Conservation (phyloP, 2,888 invertebrate species). For the Pyrocoelia pectoralis region DNA sequence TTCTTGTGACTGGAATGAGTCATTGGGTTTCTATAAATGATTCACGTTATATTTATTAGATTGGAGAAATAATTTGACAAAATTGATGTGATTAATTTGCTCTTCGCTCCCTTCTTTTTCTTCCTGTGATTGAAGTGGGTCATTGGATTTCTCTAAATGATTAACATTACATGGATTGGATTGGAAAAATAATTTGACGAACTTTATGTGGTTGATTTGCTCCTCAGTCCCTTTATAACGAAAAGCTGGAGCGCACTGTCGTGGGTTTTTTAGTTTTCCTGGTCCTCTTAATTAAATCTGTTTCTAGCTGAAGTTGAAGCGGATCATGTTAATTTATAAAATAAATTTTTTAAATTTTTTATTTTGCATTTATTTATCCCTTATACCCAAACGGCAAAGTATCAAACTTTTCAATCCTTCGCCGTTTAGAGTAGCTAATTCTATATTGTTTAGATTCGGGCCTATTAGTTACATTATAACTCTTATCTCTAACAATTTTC, state of each 20-base stretch:
- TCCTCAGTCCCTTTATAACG: background rate
- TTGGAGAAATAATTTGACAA: background rate
- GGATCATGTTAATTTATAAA: no score
- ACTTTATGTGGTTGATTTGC: background rate
- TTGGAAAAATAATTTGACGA: background rate
- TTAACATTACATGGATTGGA: background rate
- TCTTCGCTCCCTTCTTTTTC: background rate
- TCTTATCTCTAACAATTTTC: no score
- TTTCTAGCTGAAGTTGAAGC: no score
- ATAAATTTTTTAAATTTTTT: no score
- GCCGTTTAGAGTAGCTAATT: no score
- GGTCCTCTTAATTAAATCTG: no score
- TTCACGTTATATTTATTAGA: background rate
- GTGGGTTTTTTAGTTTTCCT: background rate
- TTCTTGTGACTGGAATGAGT: no score
- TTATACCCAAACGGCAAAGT: no score
- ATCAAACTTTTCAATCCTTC: no score
- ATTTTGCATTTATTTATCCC: no score
- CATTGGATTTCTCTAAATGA: background rate
- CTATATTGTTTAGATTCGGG: no score
- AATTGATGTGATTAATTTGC: background rate
- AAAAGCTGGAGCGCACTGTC: slow-evolving; percentile 2
- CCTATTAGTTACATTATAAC: no score
- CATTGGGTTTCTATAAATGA: background rate
- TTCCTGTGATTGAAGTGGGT: background rate